Percentiles rank a stretch among this genome's conserved stretches.
phyloP scores from a whole-genome alignment of 2,888 invertebrate genomes.

The Ophion ventricosus region DNA sequence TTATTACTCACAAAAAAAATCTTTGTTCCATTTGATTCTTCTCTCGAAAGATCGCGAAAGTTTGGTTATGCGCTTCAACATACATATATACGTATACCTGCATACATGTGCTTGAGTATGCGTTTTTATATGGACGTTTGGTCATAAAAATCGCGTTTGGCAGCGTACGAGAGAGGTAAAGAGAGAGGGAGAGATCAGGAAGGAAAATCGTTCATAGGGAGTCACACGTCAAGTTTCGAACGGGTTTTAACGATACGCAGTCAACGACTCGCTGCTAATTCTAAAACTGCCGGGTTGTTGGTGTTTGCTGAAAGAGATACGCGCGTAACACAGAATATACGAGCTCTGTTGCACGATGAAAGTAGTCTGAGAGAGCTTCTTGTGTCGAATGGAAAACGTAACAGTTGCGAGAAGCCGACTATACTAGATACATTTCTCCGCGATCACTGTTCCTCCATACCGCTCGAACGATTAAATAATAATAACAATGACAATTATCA shows the following conservation, averaged over 20 bases:
- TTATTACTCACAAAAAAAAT: neutral
- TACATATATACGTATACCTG: neutral
- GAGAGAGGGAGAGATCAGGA: too few relatives aligned
- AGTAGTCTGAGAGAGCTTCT: constrained; percentile 58
- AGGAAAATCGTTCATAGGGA: constrained; percentile 29
- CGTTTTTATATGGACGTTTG: neutral
- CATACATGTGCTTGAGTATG: neutral
- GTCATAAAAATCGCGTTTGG: constrained; percentile 30
- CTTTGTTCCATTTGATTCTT: neutral
- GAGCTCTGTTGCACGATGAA: constrained; percentile 47
- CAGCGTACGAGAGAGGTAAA: constrained; percentile 35
- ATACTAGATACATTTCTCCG: constrained; percentile 40
- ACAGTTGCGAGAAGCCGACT: constrained; percentile 65
- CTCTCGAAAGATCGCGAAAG: neutral
- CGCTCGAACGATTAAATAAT: neutral
- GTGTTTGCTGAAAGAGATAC: constrained; percentile 6
- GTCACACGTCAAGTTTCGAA: constrained; percentile 14
- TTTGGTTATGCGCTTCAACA: neutral
- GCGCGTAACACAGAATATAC: constrained; percentile 26
- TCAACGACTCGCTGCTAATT: constrained; percentile 49
- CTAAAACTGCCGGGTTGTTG: constrained; percentile 27
- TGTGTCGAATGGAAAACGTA: constrained; percentile 66
- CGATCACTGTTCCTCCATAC: neutral
- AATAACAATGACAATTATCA: neutral
- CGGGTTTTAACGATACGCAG: constrained; percentile 39